A percentile compares a stretch with the other conserved stretches of the same genome.
These are phyloP conservation scores for Trichomalopsis sarcophagae DNA, from an alignment of 1,140 invertebrate genomes.

Conservation along the genomic window DNA sequence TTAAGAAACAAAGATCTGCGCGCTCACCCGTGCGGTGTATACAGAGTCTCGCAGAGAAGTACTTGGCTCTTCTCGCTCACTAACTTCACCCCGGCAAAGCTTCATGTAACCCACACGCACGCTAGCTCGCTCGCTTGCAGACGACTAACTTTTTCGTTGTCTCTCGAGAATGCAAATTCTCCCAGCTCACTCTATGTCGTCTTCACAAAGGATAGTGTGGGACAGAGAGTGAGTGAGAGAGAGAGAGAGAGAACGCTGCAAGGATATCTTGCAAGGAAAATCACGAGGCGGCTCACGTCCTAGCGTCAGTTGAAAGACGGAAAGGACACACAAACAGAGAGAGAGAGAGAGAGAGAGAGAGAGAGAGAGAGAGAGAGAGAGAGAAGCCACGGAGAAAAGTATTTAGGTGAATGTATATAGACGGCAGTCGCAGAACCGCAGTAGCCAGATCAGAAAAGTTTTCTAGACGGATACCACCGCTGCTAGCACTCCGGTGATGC, in stretches of 20 bases:
- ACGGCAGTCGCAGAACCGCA: neutral
- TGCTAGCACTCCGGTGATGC: neutral
- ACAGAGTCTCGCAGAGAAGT: neutral
- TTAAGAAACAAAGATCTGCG: conserved; percentile 6
- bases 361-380: neutral
- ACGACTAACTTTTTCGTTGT: conserved; percentile 19
- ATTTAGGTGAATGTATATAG: neutral
- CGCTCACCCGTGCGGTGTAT: neutral
- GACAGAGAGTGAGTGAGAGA: neutral
- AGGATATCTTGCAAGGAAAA: neutral
- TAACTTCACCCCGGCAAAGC: neutral
- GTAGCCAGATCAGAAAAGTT: conserved; percentile 21
- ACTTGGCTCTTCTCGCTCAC: neutral
- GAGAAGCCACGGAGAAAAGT: neutral
- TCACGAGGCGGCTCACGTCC: conserved; percentile 29
- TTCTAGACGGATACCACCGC: neutral
- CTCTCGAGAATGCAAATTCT: conserved; percentile 35
- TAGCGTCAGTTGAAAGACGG: neutral
- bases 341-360: neutral
- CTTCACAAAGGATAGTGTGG: neutral
- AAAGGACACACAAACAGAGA: neutral
- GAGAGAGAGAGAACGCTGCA: neutral
- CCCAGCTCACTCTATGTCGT: neutral
- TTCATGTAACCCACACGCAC: neutral
- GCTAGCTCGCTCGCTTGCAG: neutral